Evolutionary conservation across 2,113 vertebrate genomes (phyloP).

Genomic region (Andinoacara biseriatus): DNA sequence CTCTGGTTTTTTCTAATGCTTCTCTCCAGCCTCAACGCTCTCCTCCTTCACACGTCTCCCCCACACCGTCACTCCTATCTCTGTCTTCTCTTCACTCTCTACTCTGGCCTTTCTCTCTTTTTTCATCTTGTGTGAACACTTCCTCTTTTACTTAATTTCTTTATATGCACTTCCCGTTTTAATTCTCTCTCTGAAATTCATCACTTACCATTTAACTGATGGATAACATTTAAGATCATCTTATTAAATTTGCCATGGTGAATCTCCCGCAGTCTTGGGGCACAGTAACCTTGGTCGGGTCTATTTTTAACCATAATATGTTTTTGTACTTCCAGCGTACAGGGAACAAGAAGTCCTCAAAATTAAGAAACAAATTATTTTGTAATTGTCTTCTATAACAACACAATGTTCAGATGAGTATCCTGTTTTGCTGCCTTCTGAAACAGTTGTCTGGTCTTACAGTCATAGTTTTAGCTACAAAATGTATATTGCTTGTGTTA

Average conservation of each 20-base stretch:
- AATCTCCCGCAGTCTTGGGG: neutral
- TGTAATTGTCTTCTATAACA: neutral
- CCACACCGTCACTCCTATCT: constrained; percentile 5
- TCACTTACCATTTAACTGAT: neutral
- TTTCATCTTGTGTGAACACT: neutral
- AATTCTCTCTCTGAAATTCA: neutral
- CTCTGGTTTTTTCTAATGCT: neutral
- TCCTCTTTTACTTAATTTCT: neutral
- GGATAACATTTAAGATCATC: neutral
- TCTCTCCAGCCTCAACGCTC: neutral
- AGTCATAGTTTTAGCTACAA: neutral
- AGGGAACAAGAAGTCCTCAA: neutral
- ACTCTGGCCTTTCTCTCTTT: neutral
- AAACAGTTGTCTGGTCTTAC: neutral
- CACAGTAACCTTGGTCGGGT: too few relatives aligned
- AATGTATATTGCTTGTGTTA: too few relatives aligned
- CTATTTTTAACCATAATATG: neutral
- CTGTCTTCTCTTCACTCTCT: neutral
- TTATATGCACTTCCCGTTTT: neutral
- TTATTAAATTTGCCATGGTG: fast-evolving
- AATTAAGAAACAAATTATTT: neutral
- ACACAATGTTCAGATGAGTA: neutral
- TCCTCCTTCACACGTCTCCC: neutral
- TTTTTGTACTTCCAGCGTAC: neutral
- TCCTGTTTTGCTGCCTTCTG: neutral